A percentile compares a stretch with the other conserved stretches of the same genome.
Evolutionary conservation across 2,888 invertebrate genomes (phyloP).

Genomic region (Piscicola geometra): DNA sequence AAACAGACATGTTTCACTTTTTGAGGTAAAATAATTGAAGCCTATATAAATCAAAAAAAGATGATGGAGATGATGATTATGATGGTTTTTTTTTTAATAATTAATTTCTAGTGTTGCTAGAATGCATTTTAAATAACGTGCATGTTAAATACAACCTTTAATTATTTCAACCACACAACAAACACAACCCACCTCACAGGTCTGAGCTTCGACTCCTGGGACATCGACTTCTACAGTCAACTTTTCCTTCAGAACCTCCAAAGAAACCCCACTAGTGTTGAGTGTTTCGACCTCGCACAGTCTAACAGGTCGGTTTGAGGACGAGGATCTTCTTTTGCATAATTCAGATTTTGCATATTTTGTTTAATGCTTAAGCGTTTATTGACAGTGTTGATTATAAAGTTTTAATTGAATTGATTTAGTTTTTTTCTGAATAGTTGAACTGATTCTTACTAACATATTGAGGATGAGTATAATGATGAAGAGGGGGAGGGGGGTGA

Average conservation of each 20-base stretch:
- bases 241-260: constrained; percentile 76
- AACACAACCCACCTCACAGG: constrained; percentile 55
- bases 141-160: too few relatives aligned
- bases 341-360: neutral
- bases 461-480: too few relatives aligned
- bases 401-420: neutral
- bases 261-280: constrained; percentile 91
- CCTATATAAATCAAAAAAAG: too few relatives aligned
- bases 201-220: constrained; percentile 86
- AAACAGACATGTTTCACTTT: too few relatives aligned
- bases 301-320: constrained; percentile 68
- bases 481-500: too few relatives aligned
- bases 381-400: neutral
- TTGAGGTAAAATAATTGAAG: too few relatives aligned
- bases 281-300: constrained; percentile 94
- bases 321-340: too few relatives aligned
- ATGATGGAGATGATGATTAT: too few relatives aligned
- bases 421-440: neutral
- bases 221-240: constrained; percentile 81
- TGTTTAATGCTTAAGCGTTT: neutral
- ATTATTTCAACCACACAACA: neutral
- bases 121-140: too few relatives aligned
- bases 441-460: too few relatives aligned
- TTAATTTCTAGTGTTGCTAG: too few relatives aligned
- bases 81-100: too few relatives aligned